These are phyloP conservation scores for Argentina silus DNA, from an alignment of 2,797 vertebrate genomes.

Conservation along the genomic window DNA sequence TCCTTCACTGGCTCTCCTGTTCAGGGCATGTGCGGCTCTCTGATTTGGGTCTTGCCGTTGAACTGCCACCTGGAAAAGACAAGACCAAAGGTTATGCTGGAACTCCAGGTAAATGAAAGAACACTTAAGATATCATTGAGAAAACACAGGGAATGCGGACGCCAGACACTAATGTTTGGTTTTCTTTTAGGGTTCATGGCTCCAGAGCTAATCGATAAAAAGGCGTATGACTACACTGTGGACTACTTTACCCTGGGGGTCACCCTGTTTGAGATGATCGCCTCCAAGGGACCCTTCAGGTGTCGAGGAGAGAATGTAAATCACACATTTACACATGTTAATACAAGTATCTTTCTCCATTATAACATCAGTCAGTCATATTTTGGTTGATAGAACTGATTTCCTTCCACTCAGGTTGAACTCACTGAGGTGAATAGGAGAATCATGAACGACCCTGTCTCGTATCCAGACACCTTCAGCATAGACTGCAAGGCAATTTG, in stretches of 20 bases:
- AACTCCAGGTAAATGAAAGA: conserved; percentile 70
- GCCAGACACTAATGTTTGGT: neutral
- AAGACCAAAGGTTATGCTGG: conserved; percentile 79
- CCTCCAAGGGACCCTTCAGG: conserved; percentile 79
- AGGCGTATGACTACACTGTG: conserved; percentile 78
- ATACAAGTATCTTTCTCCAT: too few relatives aligned
- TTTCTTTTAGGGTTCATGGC: conserved; percentile 77
- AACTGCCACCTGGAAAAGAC: conserved; percentile 75
- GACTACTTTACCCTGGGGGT: conserved; percentile 83
- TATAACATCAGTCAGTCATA: neutral
- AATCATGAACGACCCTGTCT: conserved; percentile 69
- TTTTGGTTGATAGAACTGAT: neutral
- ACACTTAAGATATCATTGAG: neutral
- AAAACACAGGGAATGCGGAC: neutral
- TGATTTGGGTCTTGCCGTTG: conserved; percentile 79
- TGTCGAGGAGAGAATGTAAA: conserved; percentile 76
- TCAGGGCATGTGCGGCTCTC: conserved; percentile 80
- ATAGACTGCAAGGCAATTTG: conserved; percentile 71
- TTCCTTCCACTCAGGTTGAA: conserved; percentile 66
- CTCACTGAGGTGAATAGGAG: conserved; percentile 71
- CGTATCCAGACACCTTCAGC: conserved; percentile 70
- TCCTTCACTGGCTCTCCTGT: neutral
- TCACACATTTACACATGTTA: too few relatives aligned
- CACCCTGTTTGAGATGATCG: conserved; percentile 81
- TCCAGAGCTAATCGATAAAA: conserved; percentile 77